Percentiles rank a stretch among this genome's conserved stretches.
Conservation (phyloP, 2,797 vertebrate genomes). For the Hozukius guyotensis region DNA sequence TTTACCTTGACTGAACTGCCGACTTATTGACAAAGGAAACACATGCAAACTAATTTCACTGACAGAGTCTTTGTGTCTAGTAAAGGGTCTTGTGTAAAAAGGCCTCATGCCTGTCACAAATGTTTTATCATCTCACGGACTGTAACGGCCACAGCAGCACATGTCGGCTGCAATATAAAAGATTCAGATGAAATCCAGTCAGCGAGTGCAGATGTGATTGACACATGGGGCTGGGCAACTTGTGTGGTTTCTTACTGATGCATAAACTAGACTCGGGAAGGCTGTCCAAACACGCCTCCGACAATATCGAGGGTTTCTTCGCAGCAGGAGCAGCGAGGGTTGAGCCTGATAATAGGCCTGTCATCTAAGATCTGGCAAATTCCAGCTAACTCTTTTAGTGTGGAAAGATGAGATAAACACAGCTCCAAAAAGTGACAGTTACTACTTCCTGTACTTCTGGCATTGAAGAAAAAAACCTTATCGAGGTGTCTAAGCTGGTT, state of each 20-base stretch:
- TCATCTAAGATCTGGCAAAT: constrained; percentile 57
- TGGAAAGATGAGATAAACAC: constrained; percentile 46
- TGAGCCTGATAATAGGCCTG: constrained; percentile 59
- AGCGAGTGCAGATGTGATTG: constrained; percentile 55
- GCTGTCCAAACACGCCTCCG: constrained; percentile 57
- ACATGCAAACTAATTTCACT: constrained; percentile 14
- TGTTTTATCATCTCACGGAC: constrained; percentile 35
- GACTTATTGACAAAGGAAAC: constrained; percentile 25
- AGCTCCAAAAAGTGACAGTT: constrained; percentile 19
- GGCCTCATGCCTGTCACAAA: constrained; percentile 37
- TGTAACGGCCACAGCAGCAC: constrained; percentile 21
- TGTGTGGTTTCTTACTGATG: constrained; percentile 60
- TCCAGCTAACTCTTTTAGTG: constrained; percentile 35
- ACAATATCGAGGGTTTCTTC: constrained; percentile 46
- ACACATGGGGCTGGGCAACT: constrained; percentile 51
- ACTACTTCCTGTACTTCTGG: not conserved
- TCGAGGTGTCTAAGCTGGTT: not conserved
- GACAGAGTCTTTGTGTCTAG: constrained; percentile 15
- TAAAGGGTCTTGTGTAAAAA: constrained; percentile 15
- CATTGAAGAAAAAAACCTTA: not conserved
- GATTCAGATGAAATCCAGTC: constrained; percentile 55
- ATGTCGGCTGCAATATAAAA: constrained; percentile 46
- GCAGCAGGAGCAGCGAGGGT: constrained; percentile 23
- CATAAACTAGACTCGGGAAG: constrained; percentile 49
- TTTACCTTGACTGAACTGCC: constrained; percentile 33